Evolutionary conservation across 2,113 vertebrate species (phyloP).

Genomic region (Menura novaehollandiae): DNA sequence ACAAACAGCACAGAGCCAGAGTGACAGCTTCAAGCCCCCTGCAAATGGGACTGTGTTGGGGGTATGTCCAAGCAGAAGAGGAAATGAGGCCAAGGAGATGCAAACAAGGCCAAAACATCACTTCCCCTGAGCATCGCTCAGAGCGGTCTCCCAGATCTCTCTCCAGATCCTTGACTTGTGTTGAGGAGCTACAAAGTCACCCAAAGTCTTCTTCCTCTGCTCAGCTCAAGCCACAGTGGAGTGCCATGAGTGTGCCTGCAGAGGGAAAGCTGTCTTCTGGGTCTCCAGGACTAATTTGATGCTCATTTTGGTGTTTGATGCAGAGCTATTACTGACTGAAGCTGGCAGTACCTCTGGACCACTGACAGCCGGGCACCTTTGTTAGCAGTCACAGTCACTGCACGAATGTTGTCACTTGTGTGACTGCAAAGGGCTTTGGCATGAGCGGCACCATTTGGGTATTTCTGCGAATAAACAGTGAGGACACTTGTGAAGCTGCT

Average conservation of each 20-base stretch:
- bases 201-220: background rate
- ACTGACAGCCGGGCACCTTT: rapidly evolving
- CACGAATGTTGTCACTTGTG: rapidly evolving
- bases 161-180: background rate
- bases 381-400: background rate
- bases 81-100: background rate
- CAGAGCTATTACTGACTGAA: background rate
- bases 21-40: background rate
- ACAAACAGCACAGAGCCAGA: background rate
- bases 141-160: background rate
- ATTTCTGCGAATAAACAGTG: background rate
- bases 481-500: background rate
- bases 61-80: background rate
- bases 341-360: background rate
- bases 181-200: background rate
- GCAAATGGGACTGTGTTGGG: background rate
- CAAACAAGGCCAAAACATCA: background rate
- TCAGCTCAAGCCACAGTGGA: background rate
- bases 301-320: background rate
- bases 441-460: background rate
- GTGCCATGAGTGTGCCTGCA: background rate
- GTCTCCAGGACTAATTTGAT: background rate
- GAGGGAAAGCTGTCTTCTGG: background rate
- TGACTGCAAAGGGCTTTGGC: background rate
- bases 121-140: background rate